Conservation (phyloP, 2,113 vertebrate species). For the Boulengeromyrus knoepffleri region DNA sequence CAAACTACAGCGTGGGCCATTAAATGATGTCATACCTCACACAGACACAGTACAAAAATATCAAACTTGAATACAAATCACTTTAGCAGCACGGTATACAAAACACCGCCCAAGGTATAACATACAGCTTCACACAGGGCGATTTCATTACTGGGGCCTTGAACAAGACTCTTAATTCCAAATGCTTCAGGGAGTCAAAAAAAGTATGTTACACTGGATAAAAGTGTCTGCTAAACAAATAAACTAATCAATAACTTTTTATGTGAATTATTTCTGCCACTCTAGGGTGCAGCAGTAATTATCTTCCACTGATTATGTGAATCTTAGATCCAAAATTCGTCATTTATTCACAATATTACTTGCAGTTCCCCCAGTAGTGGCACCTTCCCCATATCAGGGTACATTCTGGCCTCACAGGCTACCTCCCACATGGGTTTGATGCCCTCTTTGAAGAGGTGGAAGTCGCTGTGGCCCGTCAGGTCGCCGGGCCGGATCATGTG, state of each 20-base stretch:
- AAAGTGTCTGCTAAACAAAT: neutral
- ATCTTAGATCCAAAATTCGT: neutral
- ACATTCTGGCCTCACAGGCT: neutral
- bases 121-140: neutral
- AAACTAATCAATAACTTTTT: neutral
- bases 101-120: neutral
- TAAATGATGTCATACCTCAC: neutral
- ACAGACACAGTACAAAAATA: neutral
- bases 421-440: constrained; percentile 79
- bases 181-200: neutral
- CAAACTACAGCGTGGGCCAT: neutral
- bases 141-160: neutral
- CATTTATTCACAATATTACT: neutral
- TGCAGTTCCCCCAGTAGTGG: neutral
- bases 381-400: neutral
- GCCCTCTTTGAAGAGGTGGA: constrained; percentile 74
- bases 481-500: constrained; percentile 75
- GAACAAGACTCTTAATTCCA: neutral
- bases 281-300: neutral
- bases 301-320: neutral
- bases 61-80: neutral
- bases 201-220: neutral
- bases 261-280: neutral
- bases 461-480: constrained; percentile 70
- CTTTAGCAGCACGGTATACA: neutral